Base-by-base conservation (phyloP, 2,888 invertebrate genomes). In the Drosophila maculinotata region DNA sequence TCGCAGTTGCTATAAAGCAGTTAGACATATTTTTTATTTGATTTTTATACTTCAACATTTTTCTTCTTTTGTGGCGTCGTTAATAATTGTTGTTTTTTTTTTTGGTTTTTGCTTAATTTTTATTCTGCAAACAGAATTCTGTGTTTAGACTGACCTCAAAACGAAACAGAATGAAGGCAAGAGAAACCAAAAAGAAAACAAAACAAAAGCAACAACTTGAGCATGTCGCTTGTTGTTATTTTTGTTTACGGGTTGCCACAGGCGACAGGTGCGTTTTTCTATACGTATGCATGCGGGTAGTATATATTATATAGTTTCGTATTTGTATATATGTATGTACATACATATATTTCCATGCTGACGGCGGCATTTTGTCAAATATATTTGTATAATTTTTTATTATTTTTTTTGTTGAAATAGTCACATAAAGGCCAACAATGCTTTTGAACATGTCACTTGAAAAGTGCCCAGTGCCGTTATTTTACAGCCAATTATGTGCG, bases 181-280 rank as follows among this genome's bases (percentile, higher is more conserved):
- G 15, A 14, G 42, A 26, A 44, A n/a, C n/a, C n/a, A n/a, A 44
- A 9, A 44, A 44, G 10, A 44, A 56, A 38, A 35, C 62, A 52
- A 35, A 38, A 52, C 12, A 65, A 35, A 60, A 12, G 17, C 38
- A 12, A 68, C 74, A 82, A 79, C 51, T 79, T 71, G 68, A 85
- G 76, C 80, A 56, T 81, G 81, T 83, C 84, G 87, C 63, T 68
- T 75, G 67, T 75, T 81, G 78, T 87, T 86, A 80, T 87, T 87
- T 81, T 77, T 80, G 75, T 80, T 83, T 81, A 69, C 80, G 78
- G 68, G 51, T 76, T 79, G 68, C 66, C 70, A 59, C 66, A 67
- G 73, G 83, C 81, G 87, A 82, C 81, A 82, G 81, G 81, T 82
- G 81, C 81, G 81, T 66, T 59, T 68, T 56, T 74, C 65, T 69